phyloP scores from a whole-genome alignment of 1,140 invertebrate genomes.

The Leptinotarsa lineolata region DNA sequence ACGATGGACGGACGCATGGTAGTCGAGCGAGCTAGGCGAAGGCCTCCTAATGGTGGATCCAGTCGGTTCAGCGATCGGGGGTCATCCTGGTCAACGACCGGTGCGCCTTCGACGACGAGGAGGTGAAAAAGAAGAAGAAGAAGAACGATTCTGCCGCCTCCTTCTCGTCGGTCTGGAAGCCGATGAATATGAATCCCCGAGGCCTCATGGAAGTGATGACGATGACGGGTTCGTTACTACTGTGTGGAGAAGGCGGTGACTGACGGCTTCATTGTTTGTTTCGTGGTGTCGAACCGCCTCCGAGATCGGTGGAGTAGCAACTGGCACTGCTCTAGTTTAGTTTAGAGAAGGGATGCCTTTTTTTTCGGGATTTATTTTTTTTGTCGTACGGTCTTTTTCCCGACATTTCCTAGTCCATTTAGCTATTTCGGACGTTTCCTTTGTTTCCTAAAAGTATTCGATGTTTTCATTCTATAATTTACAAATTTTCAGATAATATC shows the following conservation, averaged over 20 bases:
- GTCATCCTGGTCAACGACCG: slow-evolving; percentile 1
- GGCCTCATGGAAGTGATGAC: neutral
- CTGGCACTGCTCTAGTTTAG: too few species aligned
- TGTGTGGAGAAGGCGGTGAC: neutral
- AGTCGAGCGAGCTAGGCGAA: neutral
- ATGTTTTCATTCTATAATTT: too few species aligned
- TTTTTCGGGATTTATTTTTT: too few species aligned
- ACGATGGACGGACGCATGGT: neutral
- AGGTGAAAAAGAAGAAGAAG: neutral
- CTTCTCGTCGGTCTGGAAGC: neutral
- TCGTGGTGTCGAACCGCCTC: neutral
- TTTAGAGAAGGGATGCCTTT: too few species aligned
- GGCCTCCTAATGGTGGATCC: neutral
- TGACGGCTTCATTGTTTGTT: neutral
- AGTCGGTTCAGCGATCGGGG: neutral
- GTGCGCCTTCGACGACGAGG: neutral
- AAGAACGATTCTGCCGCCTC: neutral
- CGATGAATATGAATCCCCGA: neutral
- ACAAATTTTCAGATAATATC: too few species aligned
- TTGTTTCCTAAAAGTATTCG: too few species aligned
- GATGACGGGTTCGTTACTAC: neutral
- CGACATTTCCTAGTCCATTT: too few species aligned
- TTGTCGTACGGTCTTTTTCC: too few species aligned
- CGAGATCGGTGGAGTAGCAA: neutral
- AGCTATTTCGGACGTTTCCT: too few species aligned